Evolutionary conservation across 2,113 vertebrate genomes (phyloP).

Genomic region (Meleagris gallopavo): DNA sequence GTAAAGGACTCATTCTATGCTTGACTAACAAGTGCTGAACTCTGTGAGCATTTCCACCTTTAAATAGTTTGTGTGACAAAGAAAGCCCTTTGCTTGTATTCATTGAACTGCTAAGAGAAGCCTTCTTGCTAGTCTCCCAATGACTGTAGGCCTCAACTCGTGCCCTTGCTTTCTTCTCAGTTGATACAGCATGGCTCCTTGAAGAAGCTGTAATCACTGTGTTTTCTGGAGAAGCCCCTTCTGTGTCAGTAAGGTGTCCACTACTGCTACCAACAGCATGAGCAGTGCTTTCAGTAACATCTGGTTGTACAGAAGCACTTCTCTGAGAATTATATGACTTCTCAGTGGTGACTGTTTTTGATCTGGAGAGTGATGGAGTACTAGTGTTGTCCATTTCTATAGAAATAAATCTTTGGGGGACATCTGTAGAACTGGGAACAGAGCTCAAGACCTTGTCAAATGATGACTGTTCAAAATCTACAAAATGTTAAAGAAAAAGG

Average conservation of each 20-base stretch:
- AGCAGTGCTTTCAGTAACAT: not conserved
- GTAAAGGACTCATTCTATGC: slow-evolving; percentile 4
- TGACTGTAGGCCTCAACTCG: not conserved
- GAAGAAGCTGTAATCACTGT: not conserved
- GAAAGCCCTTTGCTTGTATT: slow-evolving; percentile 12
- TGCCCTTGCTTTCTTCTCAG: not conserved
- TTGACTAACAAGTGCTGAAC: slow-evolving; percentile 13
- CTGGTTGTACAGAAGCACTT: not conserved
- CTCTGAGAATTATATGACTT: not conserved
- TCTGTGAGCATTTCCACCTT: slow-evolving; percentile 32
- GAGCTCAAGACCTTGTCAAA: not conserved
- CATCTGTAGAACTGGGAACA: not conserved
- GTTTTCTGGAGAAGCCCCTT: not conserved
- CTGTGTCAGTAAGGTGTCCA: not conserved
- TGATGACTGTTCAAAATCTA: slow-evolving; percentile 26
- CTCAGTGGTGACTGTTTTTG: not conserved
- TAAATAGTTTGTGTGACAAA: not conserved
- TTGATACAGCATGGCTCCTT: not conserved
- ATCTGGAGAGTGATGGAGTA: not conserved
- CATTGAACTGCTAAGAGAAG: not conserved
- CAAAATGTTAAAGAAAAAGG: not conserved
- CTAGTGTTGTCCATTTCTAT: not conserved
- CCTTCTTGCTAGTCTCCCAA: not conserved
- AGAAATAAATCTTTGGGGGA: not conserved
- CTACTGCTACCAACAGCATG: not conserved